Evolutionary conservation across 2,113 vertebrate species (phyloP).

Genomic region (Cervus canadensis): DNA sequence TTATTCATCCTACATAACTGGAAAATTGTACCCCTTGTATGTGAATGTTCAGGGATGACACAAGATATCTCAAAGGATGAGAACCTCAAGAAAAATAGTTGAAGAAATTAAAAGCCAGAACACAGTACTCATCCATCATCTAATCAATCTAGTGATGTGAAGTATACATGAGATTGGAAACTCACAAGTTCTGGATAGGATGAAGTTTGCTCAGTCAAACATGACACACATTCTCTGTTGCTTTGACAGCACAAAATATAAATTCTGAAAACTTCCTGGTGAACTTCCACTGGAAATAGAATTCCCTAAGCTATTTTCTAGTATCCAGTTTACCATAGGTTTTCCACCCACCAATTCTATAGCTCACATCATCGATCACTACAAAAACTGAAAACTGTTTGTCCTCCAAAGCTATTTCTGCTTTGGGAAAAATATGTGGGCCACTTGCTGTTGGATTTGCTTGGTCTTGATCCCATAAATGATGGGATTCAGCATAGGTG

Average conservation of each 20-base stretch:
- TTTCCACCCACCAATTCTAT: background rate
- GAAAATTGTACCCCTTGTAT: background rate
- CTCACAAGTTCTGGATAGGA: background rate
- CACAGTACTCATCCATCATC: background rate
- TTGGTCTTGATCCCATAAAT: slow-evolving; percentile 69
- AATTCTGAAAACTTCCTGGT: background rate
- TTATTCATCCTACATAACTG: background rate
- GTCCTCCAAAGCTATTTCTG: background rate
- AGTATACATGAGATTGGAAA: background rate
- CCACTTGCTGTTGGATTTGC: background rate
- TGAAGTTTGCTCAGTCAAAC: background rate
- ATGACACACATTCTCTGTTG: background rate
- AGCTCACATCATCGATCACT: background rate
- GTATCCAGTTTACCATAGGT: background rate
- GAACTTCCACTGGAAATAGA: background rate
- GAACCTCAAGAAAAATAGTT: background rate
- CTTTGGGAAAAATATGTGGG: background rate
- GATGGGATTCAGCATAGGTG: slow-evolving; percentile 58
- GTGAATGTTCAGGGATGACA: background rate
- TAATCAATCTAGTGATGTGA: background rate
- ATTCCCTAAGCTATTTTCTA: background rate
- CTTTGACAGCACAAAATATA: background rate
- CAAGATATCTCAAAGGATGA: background rate
- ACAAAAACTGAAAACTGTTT: background rate
- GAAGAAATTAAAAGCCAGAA: background rate